Base-by-base conservation (phyloP, 2,113 vertebrate species). In the Stercorarius parasiticus region DNA sequence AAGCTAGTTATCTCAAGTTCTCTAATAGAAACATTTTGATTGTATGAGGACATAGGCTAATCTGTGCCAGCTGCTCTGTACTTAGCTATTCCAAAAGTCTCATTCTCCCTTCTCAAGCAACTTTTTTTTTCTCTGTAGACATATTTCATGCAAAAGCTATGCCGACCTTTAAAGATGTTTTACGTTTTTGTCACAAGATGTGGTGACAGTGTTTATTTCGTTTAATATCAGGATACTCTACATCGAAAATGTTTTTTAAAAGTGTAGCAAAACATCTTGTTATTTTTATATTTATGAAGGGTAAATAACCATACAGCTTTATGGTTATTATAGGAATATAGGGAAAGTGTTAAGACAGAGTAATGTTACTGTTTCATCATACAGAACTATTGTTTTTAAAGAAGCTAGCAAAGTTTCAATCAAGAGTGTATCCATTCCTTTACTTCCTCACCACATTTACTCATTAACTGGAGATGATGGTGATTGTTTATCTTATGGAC, bases 21-120 rank as follows among this genome's bases (percentile, higher is more conserved):
- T 91, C 56, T 69, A 97, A 96, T 29, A 91, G 96, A 96, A 95
- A 94, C 96, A 97, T 97, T 97, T 97, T 97, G 95, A 96, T 97
- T 96, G 86, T 91, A 95, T 97, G 97, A 97, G 94, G 91, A 97
- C 96, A 97, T 97, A 95, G 55, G 49, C 89, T 97, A 97, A 97
- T 95, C 61, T 94, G 66, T 87, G 89, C 96, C 97, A 97, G 96
- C 95, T 95, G 91, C 70, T 95, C 89, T 93, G 66, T 77, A 88
- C 32, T 85, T 95, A 90, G 91, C 73, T 91, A 62, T 86, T 96
- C 91, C 13, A 22, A 90, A 93, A 86, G 82, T 82, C 82, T 95
- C 78, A 34, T 94, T 95, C 70, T 91, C 53, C 83, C 42, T 89
- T 78, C 73, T 85, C 50, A 61, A 92, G 47, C 34, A 74, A 5